Percentiles rank a stretch among this genome's conserved stretches.
Evolutionary conservation across 2,113 vertebrate species (phyloP).

Genomic region (Catagonus wagneri): DNA sequence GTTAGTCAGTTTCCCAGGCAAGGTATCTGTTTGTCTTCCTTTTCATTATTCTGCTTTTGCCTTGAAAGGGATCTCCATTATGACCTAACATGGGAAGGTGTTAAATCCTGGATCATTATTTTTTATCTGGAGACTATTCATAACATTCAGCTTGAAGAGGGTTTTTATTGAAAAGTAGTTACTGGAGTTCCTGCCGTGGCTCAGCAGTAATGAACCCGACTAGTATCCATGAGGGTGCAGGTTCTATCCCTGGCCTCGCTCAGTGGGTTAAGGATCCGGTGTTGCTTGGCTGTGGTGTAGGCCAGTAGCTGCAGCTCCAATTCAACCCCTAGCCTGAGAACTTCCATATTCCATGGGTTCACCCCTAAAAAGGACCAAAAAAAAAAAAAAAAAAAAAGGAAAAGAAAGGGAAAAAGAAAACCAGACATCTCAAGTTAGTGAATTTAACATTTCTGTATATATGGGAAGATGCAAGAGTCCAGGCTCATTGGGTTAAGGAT

Average conservation of each 20-base stretch:
- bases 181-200: too few relatives aligned
- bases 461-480: not conserved
- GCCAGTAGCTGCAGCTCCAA: too few relatives aligned
- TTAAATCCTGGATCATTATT: conserved; percentile 14
- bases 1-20: not conserved
- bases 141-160: not conserved
- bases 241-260: too few relatives aligned
- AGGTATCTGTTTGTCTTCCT: not conserved
- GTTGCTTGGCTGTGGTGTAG: too few relatives aligned
- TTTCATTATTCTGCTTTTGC: conserved; percentile 8
- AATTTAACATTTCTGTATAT: not conserved
- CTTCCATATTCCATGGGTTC: too few relatives aligned
- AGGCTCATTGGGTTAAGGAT: not conserved
- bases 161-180: not conserved
- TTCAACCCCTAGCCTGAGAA: too few relatives aligned
- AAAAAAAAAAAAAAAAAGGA: too few relatives aligned
- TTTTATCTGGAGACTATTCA: not conserved
- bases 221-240: too few relatives aligned
- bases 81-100: not conserved
- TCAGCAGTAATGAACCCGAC: too few relatives aligned
- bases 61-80: not conserved
- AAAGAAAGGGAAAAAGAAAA: not conserved
- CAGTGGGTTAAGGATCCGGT: too few relatives aligned
- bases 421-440: not conserved
- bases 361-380: too few relatives aligned